A percentile compares a stretch with the other conserved stretches of the same genome.
phyloP scores from a whole-genome alignment of 2,797 vertebrate species.

The Pogoniulus pusillus region DNA sequence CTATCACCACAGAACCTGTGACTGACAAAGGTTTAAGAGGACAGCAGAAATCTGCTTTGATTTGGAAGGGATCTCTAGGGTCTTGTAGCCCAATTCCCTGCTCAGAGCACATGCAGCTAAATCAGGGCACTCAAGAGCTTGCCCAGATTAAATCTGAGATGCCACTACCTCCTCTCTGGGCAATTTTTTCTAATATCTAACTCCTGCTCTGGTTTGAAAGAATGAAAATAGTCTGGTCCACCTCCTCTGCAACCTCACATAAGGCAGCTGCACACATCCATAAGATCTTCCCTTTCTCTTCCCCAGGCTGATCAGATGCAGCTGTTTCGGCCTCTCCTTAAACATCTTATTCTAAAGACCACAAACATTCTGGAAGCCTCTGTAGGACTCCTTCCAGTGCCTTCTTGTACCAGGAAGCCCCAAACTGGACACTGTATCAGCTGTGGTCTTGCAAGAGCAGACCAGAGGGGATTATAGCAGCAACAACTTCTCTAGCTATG shows the following conservation, averaged over 20 bases:
- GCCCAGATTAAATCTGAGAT: not conserved
- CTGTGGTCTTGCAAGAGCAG: not conserved
- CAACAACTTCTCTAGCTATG: accelerated
- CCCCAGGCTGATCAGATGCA: too few species aligned
- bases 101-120: not conserved
- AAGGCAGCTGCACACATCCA: too few species aligned
- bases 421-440: too few species aligned
- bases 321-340: too few species aligned
- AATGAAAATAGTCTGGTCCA: too few species aligned
- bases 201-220: not conserved
- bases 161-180: not conserved
- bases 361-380: too few species aligned
- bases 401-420: too few species aligned
- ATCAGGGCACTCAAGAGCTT: too few species aligned
- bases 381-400: too few species aligned
- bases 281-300: too few species aligned
- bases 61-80: not conserved
- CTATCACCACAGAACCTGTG: not conserved
- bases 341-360: too few species aligned
- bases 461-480: not conserved
- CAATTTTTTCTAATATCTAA: not conserved
- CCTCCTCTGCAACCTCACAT: too few species aligned
- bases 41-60: not conserved
- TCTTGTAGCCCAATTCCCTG: not conserved
- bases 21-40: not conserved